These are phyloP conservation scores for Microtus oregoni DNA, from an alignment of 2,113 vertebrate genomes.

Conservation along the genomic window DNA sequence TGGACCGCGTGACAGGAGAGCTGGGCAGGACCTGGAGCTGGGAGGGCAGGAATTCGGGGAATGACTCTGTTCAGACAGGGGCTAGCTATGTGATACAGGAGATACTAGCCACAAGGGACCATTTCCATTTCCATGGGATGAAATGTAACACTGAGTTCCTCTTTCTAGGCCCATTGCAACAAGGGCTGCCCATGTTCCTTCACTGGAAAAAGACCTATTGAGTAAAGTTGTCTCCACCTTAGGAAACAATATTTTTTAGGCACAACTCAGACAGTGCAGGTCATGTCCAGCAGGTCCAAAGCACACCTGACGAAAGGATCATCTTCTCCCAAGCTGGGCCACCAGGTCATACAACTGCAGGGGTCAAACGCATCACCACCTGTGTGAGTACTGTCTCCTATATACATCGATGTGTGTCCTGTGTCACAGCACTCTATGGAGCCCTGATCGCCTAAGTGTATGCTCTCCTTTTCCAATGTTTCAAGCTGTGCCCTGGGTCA, in stretches of 20 bases:
- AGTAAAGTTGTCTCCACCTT: not conserved
- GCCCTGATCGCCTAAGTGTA: not conserved
- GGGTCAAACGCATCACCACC: fast-evolving
- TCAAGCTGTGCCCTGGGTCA: not conserved
- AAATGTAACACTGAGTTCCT: not conserved
- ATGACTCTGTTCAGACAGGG: not conserved
- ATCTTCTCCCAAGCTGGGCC: not conserved
- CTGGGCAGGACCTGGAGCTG: not conserved
- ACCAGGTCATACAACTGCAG: not conserved
- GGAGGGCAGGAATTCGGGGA: not conserved
- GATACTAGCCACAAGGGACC: too few relatives aligned
- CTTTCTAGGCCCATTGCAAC: too few relatives aligned
- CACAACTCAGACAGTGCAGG: not conserved
- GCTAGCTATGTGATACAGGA: not conserved
- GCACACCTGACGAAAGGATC: fast-evolving
- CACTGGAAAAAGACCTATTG: not conserved
- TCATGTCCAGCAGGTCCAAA: not conserved
- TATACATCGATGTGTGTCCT: fast-evolving
- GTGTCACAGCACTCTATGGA: not conserved
- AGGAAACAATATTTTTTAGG: not conserved
- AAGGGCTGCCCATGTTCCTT: not conserved
- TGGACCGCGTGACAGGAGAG: fast-evolving
- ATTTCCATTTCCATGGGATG: not conserved
- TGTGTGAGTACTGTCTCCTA: not conserved
- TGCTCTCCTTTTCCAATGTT: not conserved